Evolutionary conservation across 2,888 invertebrate species (phyloP), one percentile per base, ranked within the genome.

Genomic region (Spialia ferax): DNA sequence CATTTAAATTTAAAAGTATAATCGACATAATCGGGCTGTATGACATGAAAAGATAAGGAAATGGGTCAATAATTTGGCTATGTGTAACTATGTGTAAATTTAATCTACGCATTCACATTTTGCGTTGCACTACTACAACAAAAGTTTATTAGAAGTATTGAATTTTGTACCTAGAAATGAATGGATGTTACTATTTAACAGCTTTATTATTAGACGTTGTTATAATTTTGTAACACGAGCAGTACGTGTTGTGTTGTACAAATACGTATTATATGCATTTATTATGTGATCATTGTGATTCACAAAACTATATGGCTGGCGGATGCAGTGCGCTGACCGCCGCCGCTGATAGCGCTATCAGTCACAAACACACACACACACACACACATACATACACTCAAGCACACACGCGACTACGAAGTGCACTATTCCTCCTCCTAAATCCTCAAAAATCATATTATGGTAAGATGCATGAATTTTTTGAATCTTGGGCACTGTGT

Each of bases 321-420:
- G 63, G 55, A 55, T 29, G 38, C 63, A n/a, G 52, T 15, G 42
- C 63, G 63, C 26, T n/a, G 55, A 32, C 63, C 54, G 42, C 62
- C 26, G 63, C 54, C 54, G 42, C 50, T 38, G 63, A 63, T 63
- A 63, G 26, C 54, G 63, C 54, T 63, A 63, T 63, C 63, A 55
- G 20, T 4, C 22, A 11, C 13, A 3, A n/a, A n/a, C 52, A 20
- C 48, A 20, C 8, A 18, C 48, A 20, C 2, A 48, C 20, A 48
- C 48, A 20, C 48, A 20, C 48, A 48, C 20, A 5, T 7, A 18
- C 42, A n/a, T 8, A 26, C 26, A 26, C 26, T 26, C 29, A 29
- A 5, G 8, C 29, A 29, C 29, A 2, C 29, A 8, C 29, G 29
- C 29, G 5, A 29, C 29, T 2, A 1, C 29, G 29, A 29, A 8